Evolutionary conservation across 23 tunicate genomes (phyloP).

Genomic region (Trididemnum nubilum): DNA sequence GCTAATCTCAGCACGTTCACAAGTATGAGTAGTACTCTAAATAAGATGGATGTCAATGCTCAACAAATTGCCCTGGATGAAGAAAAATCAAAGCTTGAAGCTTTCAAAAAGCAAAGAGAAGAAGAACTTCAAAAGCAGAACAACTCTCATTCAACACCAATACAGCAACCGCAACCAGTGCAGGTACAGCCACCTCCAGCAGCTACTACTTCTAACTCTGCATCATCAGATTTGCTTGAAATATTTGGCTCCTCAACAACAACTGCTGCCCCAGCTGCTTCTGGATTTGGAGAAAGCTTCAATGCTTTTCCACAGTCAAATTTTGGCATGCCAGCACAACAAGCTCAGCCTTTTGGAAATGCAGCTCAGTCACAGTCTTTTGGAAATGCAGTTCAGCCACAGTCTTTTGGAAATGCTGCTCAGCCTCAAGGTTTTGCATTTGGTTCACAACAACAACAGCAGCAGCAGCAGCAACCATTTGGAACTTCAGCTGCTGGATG

Average conservation of each 20-base stretch:
- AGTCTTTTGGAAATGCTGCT: neutral
- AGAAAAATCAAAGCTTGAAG: slow-evolving; percentile 56
- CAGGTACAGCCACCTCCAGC: neutral
- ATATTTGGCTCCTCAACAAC: slow-evolving; percentile 14
- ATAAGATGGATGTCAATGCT: slow-evolving; percentile 45
- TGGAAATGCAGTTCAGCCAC: neutral
- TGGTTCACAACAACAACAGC: neutral
- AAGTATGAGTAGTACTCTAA: slow-evolving; percentile 45
- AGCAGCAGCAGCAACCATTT: neutral
- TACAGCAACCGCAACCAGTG: neutral
- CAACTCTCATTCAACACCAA: neutral
- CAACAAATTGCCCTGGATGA: slow-evolving; percentile 49
- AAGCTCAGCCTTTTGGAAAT: neutral
- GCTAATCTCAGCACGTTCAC: slow-evolving; percentile 51
- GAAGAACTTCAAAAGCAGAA: slow-evolving; percentile 9
- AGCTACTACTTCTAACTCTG: neutral
- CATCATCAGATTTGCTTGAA: slow-evolving; percentile 25
- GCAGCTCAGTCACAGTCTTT: neutral
- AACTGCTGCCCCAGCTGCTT: neutral
- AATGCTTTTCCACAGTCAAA: slow-evolving; percentile 1
- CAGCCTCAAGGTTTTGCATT: neutral
- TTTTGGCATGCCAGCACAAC: neutral
- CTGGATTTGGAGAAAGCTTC: slow-evolving; percentile 5
- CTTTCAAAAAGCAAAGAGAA: slow-evolving; percentile 57
- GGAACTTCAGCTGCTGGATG: neutral